These are phyloP conservation scores for Sesamia nonagrioides DNA, from an alignment of 1,140 invertebrate species.

Conservation along the genomic window DNA sequence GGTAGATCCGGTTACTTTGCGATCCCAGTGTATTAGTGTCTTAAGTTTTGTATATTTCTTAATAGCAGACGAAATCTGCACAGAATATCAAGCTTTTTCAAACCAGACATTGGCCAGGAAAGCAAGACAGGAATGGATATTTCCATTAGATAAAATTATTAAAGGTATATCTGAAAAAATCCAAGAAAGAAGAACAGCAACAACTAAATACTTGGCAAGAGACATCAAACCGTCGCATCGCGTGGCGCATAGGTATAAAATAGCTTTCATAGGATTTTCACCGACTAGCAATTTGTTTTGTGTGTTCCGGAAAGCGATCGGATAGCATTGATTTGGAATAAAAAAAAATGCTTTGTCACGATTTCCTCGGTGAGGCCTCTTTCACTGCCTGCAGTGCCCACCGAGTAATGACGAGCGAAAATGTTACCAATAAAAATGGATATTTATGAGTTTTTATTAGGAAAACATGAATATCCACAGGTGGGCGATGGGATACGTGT, in stretches of 20 bases:
- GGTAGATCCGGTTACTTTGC: too few species aligned
- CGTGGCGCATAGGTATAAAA: conserved; percentile 55
- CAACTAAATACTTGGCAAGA: conserved; percentile 45
- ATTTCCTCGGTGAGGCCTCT: conserved; percentile 64
- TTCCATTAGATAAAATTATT: neutral
- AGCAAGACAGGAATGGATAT: neutral
- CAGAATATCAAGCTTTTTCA: neutral
- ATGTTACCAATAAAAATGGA: conserved; percentile 36
- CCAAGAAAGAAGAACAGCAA: conserved; percentile 30
- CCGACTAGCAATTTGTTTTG: conserved; percentile 70
- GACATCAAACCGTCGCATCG: conserved; percentile 43
- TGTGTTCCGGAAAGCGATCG: conserved; percentile 66
- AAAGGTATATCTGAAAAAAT: neutral
- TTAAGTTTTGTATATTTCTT: neutral
- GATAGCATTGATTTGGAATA: conserved; percentile 76
- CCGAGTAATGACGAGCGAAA: conserved; percentile 30
- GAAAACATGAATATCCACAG: conserved; percentile 21
- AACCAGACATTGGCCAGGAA: neutral
- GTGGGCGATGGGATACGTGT: conserved; percentile 18
- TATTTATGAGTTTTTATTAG: conserved; percentile 42
- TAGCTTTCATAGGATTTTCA: conserved; percentile 61
- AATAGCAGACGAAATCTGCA: neutral
- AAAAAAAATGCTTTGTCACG: conserved; percentile 75
- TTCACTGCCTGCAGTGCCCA: conserved; percentile 44
- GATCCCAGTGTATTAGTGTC: too few species aligned